Evolutionary conservation across 2,888 invertebrate genomes (phyloP), one percentile per base, ranked within the genome.

Genomic region (Axea sp.): DNA sequence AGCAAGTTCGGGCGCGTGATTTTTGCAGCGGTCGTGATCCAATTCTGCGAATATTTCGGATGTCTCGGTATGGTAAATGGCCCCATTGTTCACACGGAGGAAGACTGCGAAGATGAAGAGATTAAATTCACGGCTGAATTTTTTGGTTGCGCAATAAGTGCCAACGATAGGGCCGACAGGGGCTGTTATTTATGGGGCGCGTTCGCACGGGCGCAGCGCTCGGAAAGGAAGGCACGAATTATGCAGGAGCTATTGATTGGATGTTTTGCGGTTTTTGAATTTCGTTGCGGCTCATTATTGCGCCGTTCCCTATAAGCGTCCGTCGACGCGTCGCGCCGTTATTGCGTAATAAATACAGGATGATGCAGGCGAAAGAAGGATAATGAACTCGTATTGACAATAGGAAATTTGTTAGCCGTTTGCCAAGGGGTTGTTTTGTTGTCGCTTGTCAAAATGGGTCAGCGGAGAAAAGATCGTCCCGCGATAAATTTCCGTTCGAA

Each of bases 61-160:
- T 55, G 69, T 60, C 69, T 53, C 69, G 69, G 45, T 31, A 60
- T 69, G 53, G 60, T 69, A 60, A 69, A 69, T 60, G 68, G 60
- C 51, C 53, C 68, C 60, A 69, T 69, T 69, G 68, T 69, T 69
- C 67, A 41, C 37, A 30, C 53, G 24, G 19, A 26, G 45, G 65
- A 55, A 26, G 35, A 45, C 33, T 41, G 22, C 51, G 51, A 43
- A 69, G 68, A 69, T 69, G 60, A 69, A 69, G 69, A 59, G 69
- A 69, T 60, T 69, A 69, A 69, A 69, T 69, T 69, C 59, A 45
- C 67, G 57, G 49, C 26, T 49, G 68, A 57, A 68, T 60, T 69
- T 69, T 60, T 69, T 69, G 60, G 60, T 33, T 30, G 60, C 45
- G 60, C 60, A 45, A 69, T 69, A 69, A 53, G 69, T 43, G 45